These are phyloP conservation scores for Styela clava DNA, from an alignment of 23 tunicate species.

Conservation along the genomic window DNA sequence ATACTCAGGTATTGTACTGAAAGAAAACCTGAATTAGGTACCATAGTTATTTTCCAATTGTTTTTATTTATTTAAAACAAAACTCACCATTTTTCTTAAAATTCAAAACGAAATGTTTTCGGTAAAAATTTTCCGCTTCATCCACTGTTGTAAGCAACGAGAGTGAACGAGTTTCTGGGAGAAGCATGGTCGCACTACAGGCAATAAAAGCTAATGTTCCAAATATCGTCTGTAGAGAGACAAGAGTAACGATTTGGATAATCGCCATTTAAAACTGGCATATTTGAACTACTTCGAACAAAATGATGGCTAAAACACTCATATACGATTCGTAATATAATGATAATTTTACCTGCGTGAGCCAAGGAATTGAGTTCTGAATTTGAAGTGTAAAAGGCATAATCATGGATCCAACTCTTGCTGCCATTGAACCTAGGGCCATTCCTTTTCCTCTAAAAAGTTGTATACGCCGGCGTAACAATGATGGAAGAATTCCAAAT, in stretches of 20 bases:
- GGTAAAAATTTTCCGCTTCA: slow-evolving; percentile 56
- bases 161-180: slow-evolving; percentile 34
- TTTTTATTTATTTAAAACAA: too few species aligned
- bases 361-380: slow-evolving; percentile 47
- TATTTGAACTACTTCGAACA: too few species aligned
- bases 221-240: slow-evolving; percentile 42
- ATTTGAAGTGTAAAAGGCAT: slow-evolving; percentile 43
- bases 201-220: slow-evolving; percentile 36
- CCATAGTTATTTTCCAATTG: too few species aligned
- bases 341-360: slow-evolving; percentile 46
- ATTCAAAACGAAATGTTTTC: slow-evolving; percentile 5
- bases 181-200: slow-evolving; percentile 18
- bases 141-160: slow-evolving; percentile 28
- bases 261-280: background rate
- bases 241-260: background rate
- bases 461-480: background rate
- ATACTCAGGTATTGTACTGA: too few species aligned
- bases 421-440: slow-evolving; percentile 57
- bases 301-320: too few species aligned
- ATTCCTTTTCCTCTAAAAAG: slow-evolving; percentile 33
- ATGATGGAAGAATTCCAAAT: background rate
- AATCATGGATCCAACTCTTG: slow-evolving; percentile 51
- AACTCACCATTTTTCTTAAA: too few species aligned
- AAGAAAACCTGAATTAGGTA: too few species aligned
- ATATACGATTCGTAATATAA: too few species aligned